phyloP scores from a whole-genome alignment of 92 coral and sea anemone genomes.

The Muricea muricata region DNA sequence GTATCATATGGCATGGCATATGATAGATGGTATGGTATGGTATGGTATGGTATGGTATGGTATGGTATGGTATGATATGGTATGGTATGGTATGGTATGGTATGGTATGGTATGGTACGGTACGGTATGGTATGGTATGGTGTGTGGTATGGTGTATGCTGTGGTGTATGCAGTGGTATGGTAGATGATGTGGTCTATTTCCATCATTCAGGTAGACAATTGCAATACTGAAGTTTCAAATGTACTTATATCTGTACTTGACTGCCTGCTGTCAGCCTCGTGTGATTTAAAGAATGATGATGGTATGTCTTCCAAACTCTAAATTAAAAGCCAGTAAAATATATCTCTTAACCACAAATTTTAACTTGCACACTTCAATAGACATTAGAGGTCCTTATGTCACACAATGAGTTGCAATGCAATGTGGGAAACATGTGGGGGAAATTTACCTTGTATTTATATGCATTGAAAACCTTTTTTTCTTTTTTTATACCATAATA shows the following conservation, averaged over 20 bases:
- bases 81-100: neutral
- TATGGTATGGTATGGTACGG: neutral
- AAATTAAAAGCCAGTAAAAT: too few relatives aligned
- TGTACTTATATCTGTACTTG: slow-evolving; percentile 24
- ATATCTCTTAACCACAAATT: too few relatives aligned
- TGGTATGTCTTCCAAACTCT: slow-evolving; percentile 20
- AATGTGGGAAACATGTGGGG: too few relatives aligned
- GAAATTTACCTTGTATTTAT: too few relatives aligned
- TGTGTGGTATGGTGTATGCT: neutral
- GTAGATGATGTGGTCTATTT: neutral
- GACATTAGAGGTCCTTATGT: too few relatives aligned
- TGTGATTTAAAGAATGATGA: slow-evolving; percentile 17
- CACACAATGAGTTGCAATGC: too few relatives aligned
- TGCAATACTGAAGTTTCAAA: slow-evolving; percentile 34
- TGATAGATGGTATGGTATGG: neutral
- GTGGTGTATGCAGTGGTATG: neutral
- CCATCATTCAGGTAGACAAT: neutral
- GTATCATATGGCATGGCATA: neutral
- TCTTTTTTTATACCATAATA: too few relatives aligned
- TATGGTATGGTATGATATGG: neutral
- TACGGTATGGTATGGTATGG: neutral
- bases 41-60: neutral
- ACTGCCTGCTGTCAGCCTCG: slow-evolving; percentile 7
- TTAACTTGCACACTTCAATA: too few relatives aligned
- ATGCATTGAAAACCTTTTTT: too few relatives aligned